These are phyloP conservation scores for Ganaspis brasiliensis DNA, from an alignment of 2,888 invertebrate species.

Conservation along the genomic window DNA sequence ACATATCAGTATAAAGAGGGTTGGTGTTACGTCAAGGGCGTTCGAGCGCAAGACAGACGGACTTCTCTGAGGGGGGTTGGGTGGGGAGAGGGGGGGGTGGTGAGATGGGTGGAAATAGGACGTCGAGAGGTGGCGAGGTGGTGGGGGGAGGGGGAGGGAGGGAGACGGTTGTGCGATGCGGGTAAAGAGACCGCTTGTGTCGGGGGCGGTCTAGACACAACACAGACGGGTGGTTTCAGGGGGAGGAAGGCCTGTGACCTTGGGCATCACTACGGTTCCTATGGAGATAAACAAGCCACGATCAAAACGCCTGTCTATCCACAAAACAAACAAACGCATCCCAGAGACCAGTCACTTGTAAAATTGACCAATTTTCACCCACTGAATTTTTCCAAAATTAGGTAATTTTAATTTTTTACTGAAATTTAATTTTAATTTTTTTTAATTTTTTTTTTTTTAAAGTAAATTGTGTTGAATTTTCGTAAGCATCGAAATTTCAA, in stretches of 20 bases:
- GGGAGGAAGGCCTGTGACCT: constrained; percentile 73
- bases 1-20: neutral
- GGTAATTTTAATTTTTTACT: too few species aligned
- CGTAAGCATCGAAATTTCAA: too few species aligned
- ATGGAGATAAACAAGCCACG: constrained; percentile 73
- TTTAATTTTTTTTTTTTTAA: too few species aligned
- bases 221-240: constrained; percentile 69
- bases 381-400: too few species aligned
- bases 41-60: constrained; percentile 52
- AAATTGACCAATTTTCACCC: too few species aligned
- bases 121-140: constrained; percentile 56
- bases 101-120: constrained; percentile 54
- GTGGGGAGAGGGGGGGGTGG: constrained; percentile 48
- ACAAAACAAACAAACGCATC: neutral
- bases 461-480: too few species aligned
- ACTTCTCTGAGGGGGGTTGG: constrained; percentile 51
- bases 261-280: constrained; percentile 74
- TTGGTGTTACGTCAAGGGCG: constrained; percentile 42
- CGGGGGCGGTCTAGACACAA: constrained; percentile 75
- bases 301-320: constrained; percentile 45
- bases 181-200: constrained; percentile 56
- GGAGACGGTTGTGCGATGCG: constrained; percentile 42
- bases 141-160: constrained; percentile 45
- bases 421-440: too few species aligned
- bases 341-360: too few species aligned